Evolutionary conservation across 2,113 vertebrate species (phyloP), one percentile per base, ranked within the genome.

Genomic region (Oxyruncus cristatus): DNA sequence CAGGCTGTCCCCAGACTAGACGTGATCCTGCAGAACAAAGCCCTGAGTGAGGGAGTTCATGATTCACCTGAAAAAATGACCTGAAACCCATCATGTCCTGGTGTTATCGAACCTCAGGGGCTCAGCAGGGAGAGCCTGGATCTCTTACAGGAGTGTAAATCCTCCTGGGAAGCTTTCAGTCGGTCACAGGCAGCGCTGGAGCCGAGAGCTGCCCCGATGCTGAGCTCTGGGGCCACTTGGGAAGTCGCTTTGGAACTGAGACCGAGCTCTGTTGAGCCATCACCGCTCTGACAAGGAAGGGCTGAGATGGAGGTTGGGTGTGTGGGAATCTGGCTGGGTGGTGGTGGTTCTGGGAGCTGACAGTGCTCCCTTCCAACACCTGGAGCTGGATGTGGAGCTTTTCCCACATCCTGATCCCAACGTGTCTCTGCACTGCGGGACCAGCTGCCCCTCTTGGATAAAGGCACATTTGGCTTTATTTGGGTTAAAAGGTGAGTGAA

Each of bases 61-160:
- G 2, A 7, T 28, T 41, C 14, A 3, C 14, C 21, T 3, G 30
- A 39, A 8, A 9, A 7, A 21, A 19, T 0, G 23, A 26, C 4
- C 46, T 0, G 26, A 20, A 37, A 4, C 4, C 5, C 44, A 0
- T 2, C 4, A 0, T 9, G 21, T 71, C 46, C 52, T 4, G 17
- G 30, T 4, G 11, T 50, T 15, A 4, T 6, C 18, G 6, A 41
- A 14, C 2, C 42, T 41, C 18, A 6, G 0, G 5, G 55, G 61
- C 35, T 22, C 55, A 12, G 67, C 39, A 33, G 83, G 21, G 14
- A 6, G 2, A 5, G 46, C 67, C 19, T n/a, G 52, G 72, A 33
- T 4, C 89, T 37, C 28, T 14, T 14, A 27, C 50, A 41, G 56
- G 32, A 2, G 20, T 0, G 3, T 21, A 35, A 72, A 50, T 4